Evolutionary conservation across 1,140 invertebrate species (phyloP), one percentile per base, ranked within the genome.

Genomic region (Drosophila subpulchrella): DNA sequence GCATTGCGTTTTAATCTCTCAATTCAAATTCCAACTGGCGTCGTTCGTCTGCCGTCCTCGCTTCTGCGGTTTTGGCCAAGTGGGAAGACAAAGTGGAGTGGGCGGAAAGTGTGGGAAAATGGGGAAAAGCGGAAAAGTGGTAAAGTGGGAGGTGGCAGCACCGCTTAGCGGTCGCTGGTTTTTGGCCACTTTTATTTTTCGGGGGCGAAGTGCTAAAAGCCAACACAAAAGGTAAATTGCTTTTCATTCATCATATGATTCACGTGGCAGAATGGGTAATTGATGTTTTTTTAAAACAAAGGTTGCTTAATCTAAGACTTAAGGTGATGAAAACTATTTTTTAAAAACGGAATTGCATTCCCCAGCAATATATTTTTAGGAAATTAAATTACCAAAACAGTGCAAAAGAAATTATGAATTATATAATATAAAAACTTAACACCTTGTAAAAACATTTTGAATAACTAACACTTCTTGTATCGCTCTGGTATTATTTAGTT

Each of bases 1-100:
- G 54, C 34, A 71, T 66, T 75, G 65, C 68, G 57, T 79, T 88
- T 88, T 88, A 88, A 88, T 88, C 84, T 79, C 76, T 82, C 79
- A 88, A 88, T 88, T 82, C 62, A 82, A 76, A 85, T 81, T 63
- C 82, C 78, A 70, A 47, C 47, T 77, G 50, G 48, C 13, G 56
- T 59, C 48, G 75, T 48, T 63, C 48, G 75, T 68, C 47, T 77
- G 50, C 34, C 13, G 51, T 63, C 48, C 67, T 68, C 34, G 68
- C 54, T 55, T 46, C 67, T 68, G 78, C 54, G 53, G 59, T 59
- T 60, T 72, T 50, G 53, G 41, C 57, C 65, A 75, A 59, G 70
- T 59, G 59, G 70, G 24, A 32, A 39, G 39, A 42, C 38, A 63
- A 15, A 47, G 50, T 30, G 20, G 17, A 48, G 65, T 12, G 36